These are phyloP conservation scores for Astatoreochromis straeleni DNA, from an alignment of 2,113 vertebrate genomes.

Conservation along the genomic window DNA sequence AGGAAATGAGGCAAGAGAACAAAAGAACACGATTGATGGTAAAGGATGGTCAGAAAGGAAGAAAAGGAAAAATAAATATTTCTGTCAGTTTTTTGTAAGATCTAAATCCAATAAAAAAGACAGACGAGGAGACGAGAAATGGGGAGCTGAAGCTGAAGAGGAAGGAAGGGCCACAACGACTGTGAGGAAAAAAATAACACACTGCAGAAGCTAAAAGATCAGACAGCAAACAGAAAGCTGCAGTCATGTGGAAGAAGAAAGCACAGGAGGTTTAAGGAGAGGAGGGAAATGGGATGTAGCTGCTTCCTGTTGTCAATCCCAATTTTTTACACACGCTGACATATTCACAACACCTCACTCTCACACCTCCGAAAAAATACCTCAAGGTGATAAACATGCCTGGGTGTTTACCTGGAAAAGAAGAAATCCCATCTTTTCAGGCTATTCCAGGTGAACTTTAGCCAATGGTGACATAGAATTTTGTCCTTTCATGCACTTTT, in stretches of 20 bases:
- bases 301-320: slow-evolving; percentile 36
- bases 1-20: neutral
- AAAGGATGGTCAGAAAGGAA: neutral
- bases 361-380: slow-evolving; percentile 17
- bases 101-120: neutral
- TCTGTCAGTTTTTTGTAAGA: neutral
- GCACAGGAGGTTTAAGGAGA: slow-evolving; percentile 2
- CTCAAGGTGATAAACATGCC: slow-evolving; percentile 23
- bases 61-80: neutral
- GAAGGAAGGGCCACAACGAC: neutral
- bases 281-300: slow-evolving; percentile 3
- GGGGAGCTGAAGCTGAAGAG: neutral
- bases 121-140: neutral
- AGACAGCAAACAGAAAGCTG: slow-evolving; percentile 9
- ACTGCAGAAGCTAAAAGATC: slow-evolving; percentile 17
- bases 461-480: neutral
- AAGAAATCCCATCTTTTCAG: neutral
- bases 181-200: neutral
- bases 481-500: neutral
- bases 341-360: neutral
- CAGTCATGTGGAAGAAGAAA: slow-evolving; percentile 31
- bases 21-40: neutral
- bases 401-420: neutral
- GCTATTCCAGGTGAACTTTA: neutral
- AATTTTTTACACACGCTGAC: neutral